Conservation (phyloP, 2,797 vertebrate genomes). For the Microctenopoma lineatum region DNA sequence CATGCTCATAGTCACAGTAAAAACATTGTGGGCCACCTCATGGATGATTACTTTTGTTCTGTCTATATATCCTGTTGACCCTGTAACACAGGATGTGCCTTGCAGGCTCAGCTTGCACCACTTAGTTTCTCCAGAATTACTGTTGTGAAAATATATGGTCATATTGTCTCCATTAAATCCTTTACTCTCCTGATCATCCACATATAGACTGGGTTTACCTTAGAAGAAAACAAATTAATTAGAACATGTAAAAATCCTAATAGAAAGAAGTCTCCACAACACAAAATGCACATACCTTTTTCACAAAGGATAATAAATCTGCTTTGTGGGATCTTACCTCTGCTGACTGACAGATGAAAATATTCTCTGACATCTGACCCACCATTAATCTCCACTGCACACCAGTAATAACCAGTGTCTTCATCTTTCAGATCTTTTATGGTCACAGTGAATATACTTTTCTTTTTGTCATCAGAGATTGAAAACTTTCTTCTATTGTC, state of each 20-base stretch:
- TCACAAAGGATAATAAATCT: background rate
- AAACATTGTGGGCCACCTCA: rapidly evolving
- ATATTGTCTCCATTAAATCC: rapidly evolving
- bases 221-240: background rate
- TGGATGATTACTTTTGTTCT: background rate
- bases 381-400: constrained; percentile 17
- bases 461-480: constrained; percentile 30
- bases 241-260: background rate
- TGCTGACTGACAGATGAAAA: constrained; percentile 35
- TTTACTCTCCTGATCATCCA: constrained; percentile 24
- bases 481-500: constrained; percentile 12
- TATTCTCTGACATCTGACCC: rapidly evolving
- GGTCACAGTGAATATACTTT: constrained; percentile 44
- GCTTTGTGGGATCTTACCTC: constrained; percentile 24
- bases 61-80: background rate
- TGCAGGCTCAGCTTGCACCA: constrained; percentile 49
- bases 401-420: constrained; percentile 44
- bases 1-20: constrained; percentile 45
- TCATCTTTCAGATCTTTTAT: rapidly evolving
- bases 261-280: no score
- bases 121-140: rapidly evolving
- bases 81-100: constrained; percentile 1
- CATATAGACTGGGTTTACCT: constrained; percentile 1
- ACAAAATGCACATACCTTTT: no score
- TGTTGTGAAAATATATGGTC: background rate